These are phyloP conservation scores for Sesia apiformis DNA, from an alignment of 2,888 invertebrate genomes.

Conservation along the genomic window DNA sequence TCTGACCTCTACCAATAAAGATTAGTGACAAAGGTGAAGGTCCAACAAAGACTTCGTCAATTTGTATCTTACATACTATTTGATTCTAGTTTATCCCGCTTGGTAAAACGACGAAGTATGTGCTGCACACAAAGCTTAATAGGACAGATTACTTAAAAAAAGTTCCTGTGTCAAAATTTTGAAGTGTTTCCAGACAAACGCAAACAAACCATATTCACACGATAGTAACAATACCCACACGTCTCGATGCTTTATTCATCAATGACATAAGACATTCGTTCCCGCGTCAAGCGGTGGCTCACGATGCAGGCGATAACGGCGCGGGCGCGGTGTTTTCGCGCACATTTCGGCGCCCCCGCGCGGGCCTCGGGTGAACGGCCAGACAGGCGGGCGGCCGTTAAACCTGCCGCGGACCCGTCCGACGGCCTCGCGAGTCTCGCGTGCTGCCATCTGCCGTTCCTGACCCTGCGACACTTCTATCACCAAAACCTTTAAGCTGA, in stretches of 20 bases:
- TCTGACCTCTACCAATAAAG: no score
- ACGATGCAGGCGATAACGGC: slow-evolving; percentile 1
- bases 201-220: no score
- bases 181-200: no score
- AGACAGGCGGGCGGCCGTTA: slow-evolving; percentile 71
- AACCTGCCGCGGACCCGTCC: slow-evolving; percentile 56
- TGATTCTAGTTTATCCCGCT: no score
- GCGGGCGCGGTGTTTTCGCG: slow-evolving; percentile 58
- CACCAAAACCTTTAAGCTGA: not conserved
- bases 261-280: slow-evolving; percentile 13
- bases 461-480: not conserved
- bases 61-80: no score
- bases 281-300: slow-evolving; percentile 2
- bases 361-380: slow-evolving; percentile 72
- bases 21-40: no score
- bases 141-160: no score
- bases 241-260: slow-evolving; percentile 6
- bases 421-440: slow-evolving; percentile 45
- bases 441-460: not conserved
- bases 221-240: no score
- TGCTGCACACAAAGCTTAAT: no score
- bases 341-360: slow-evolving; percentile 55
- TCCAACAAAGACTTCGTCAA: no score
- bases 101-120: no score
- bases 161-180: no score